Percentiles rank a stretch among this genome's conserved stretches.
These are phyloP conservation scores for Synergus itoensis DNA, from an alignment of 2,888 invertebrate genomes.

Conservation along the genomic window DNA sequence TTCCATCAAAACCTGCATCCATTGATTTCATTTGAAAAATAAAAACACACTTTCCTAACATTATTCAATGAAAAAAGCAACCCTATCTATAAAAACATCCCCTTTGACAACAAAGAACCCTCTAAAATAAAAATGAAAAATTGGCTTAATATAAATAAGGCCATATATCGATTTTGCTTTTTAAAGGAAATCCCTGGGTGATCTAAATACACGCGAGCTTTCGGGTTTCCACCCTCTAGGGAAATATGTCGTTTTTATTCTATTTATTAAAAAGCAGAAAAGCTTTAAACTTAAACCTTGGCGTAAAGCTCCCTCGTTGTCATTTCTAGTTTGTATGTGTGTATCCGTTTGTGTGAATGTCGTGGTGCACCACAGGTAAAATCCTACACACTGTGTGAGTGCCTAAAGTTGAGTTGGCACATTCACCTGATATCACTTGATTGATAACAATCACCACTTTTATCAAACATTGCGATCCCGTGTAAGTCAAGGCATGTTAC, in stretches of 20 bases:
- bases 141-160: neutral
- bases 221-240: constrained; percentile 43
- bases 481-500: constrained; percentile 18
- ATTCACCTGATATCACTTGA: constrained; percentile 19
- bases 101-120: neutral
- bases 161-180: constrained; percentile 63
- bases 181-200: constrained; percentile 53
- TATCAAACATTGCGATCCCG: constrained; percentile 35
- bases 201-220: constrained; percentile 43
- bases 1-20: constrained; percentile 22
- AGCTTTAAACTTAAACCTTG: constrained; percentile 66
- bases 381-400: constrained; percentile 10
- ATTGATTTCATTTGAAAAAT: constrained; percentile 20
- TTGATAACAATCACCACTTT: constrained; percentile 27
- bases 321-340: constrained; percentile 60
- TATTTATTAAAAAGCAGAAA: neutral
- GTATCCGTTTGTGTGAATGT: neutral
- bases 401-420: neutral
- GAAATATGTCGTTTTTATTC: constrained; percentile 3
- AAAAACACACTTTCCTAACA: neutral
- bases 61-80: neutral
- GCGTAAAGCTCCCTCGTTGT: constrained; percentile 76
- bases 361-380: constrained; percentile 31
- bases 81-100: neutral
- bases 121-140: neutral